Base-by-base conservation (phyloP, 2,888 invertebrate species). In the Acleris laterana region DNA sequence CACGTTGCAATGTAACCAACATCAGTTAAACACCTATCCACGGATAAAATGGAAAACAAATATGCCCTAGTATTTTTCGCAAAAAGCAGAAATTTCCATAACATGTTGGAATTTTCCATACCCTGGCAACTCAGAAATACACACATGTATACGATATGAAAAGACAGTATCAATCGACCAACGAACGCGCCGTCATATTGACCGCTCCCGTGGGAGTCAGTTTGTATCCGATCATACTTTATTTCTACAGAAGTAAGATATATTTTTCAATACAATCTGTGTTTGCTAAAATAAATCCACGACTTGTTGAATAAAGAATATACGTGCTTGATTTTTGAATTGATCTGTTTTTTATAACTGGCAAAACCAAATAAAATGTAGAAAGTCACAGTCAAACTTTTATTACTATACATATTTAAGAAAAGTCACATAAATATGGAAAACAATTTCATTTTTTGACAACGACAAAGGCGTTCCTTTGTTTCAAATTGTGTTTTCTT, bases 91-190 rank as follows among this genome's bases (percentile, higher is more conserved):
- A 9, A 17, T 32, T 19, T 32, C 32, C 13, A 11, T 42, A 19
- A 17, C 1, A 19, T 11, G 11, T 49, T 19, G 32, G 19, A 32
- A 13, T 55, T 22, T 16, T 42, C 5, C 19, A 6, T 44, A 13
- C 20, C 17, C 38, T 48, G 38, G 59, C 52, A 64, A 59, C 58
- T 20, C 52, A 32, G 32, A 16, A 19, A 22, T 13, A 44, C 11
- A 51, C 32, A 48, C 16, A 59, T n/a, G n/a, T n/a, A n/a, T 52
- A 52, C 48, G 48, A 59, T 59, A 59, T 53, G 52, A 25, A 49
- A 55, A 49, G 64, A 55, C 59, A 64, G 53, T 64, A 64, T 64
- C 64, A 64, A 64, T 63, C 58, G 59, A 32, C 22, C 16, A 48
- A 4, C 28, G 63, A 58, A 63, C 63, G 63, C 59, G 63, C 63